phyloP scores from a whole-genome alignment of 2,797 vertebrate species.

The Rhadinocentrus ornatus region DNA sequence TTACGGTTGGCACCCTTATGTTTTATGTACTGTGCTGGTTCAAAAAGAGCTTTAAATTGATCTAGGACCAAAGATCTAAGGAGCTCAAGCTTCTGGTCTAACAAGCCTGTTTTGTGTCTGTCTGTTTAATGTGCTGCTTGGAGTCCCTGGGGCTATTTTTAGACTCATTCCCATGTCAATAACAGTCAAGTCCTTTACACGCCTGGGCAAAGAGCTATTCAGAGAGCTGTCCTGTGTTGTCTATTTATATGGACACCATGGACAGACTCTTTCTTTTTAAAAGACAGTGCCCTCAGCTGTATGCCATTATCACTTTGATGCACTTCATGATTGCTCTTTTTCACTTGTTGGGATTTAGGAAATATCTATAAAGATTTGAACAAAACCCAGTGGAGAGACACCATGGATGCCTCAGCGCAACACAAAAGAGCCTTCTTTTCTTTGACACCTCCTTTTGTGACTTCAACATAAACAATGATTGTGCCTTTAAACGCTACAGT shows the following conservation, averaged over 20 bases:
- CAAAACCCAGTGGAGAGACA: conserved; percentile 14
- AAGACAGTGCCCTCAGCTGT: conserved; percentile 35
- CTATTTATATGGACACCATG: conserved; percentile 50
- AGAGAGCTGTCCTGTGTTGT: conserved; percentile 41
- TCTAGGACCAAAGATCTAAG: conserved; percentile 46
- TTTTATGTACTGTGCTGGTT: conserved; percentile 52
- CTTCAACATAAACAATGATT: conserved; percentile 6
- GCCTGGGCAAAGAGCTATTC: conserved; percentile 40
- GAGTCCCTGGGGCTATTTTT: conserved; percentile 71
- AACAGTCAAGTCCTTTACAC: conserved; percentile 59
- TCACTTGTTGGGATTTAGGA: conserved; percentile 34
- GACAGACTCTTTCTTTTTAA: conserved; percentile 31
- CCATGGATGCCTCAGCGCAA: not conserved
- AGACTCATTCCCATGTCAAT: conserved; percentile 65
- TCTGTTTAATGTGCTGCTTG: conserved; percentile 49
- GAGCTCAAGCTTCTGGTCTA: conserved; percentile 48
- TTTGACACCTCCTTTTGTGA: conserved; percentile 2
- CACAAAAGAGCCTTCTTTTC: conserved; percentile 4
- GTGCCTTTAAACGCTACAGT: not conserved
- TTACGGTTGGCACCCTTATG: too few relatives aligned
- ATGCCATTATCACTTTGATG: conserved; percentile 41
- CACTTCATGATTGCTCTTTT: conserved; percentile 38
- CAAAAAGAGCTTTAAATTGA: conserved; percentile 62
- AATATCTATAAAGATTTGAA: conserved; percentile 21
- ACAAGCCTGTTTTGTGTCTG: conserved; percentile 53